phyloP scores from a whole-genome alignment of 2,113 vertebrate species.

The Pangasianodon hypophthalmus region DNA sequence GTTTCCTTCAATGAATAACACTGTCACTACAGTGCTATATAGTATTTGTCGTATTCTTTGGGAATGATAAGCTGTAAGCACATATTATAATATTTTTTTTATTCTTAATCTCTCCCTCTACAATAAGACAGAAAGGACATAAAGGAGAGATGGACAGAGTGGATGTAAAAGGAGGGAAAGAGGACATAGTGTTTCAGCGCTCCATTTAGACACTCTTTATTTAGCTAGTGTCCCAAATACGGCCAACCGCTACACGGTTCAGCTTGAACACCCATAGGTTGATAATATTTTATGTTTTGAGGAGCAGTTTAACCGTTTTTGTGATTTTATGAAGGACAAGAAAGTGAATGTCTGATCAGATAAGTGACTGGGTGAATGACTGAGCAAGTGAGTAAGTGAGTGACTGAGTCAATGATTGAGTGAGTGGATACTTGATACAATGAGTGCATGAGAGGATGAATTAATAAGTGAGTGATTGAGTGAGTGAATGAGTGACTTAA shows the following conservation, averaged over 20 bases:
- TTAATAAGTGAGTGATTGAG: not conserved
- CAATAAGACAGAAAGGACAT: conserved; percentile 12
- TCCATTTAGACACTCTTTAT: conserved; percentile 68
- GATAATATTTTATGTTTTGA: not conserved
- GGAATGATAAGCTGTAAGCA: not conserved
- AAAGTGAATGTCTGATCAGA: not conserved
- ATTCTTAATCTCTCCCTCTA: not conserved
- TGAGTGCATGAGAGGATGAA: conserved; percentile 35
- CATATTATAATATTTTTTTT: not conserved
- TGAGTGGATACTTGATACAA: not conserved
- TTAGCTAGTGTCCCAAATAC: conserved; percentile 68
- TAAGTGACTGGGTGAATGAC: not conserved
- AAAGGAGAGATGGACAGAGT: conserved; percentile 42
- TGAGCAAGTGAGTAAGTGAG: not conserved
- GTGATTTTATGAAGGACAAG: not conserved
- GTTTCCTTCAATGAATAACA: not conserved
- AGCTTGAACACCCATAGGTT: not conserved
- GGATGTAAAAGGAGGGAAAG: conserved; percentile 48
- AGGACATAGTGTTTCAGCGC: conserved; percentile 54
- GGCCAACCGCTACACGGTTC: conserved; percentile 10
- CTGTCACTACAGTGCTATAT: not conserved
- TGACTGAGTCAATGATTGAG: not conserved
- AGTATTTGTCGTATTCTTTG: not conserved
- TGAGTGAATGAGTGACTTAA: not conserved
- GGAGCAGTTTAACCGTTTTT: not conserved